These are phyloP conservation scores for Junonia oenone DNA, from an alignment of 2,888 invertebrate species.

Conservation along the genomic window DNA sequence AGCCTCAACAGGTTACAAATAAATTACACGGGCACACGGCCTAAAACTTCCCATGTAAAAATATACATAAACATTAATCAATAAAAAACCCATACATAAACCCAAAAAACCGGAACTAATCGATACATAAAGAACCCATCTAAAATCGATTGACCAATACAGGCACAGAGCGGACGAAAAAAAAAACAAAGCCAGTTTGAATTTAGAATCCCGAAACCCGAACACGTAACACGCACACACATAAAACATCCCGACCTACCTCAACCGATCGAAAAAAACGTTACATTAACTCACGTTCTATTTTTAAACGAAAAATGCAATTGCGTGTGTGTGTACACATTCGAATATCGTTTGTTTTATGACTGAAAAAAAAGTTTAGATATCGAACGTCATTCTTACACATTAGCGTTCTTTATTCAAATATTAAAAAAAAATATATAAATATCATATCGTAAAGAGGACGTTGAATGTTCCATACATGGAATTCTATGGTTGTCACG, in stretches of 20 bases:
- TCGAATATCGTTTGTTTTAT: background rate
- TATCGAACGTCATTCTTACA: background rate
- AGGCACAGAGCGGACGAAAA: conserved; percentile 33
- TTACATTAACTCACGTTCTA: conserved; percentile 39
- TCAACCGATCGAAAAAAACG: conserved; percentile 46
- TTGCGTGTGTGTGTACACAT: conserved; percentile 4
- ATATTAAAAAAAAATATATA: background rate
- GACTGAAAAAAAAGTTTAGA: background rate
- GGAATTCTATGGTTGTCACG: background rate
- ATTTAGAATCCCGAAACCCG: conserved; percentile 63
- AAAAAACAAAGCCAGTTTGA: conserved; percentile 45
- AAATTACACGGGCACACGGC: background rate
- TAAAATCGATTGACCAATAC: conserved; percentile 31
- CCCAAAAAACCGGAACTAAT: conserved; percentile 16
- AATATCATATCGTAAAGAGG: background rate
- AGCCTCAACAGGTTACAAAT: background rate
- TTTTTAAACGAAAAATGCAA: conserved; percentile 16
- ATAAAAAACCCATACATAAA: background rate
- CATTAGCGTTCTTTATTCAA: background rate
- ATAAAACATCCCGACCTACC: conserved; percentile 56
- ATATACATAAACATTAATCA: background rate
- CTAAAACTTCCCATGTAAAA: background rate
- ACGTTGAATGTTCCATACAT: background rate
- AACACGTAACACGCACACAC: conserved; percentile 44
- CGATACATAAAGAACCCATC: conserved; percentile 23